Evolutionary conservation across 1,140 invertebrate species (phyloP).

Genomic region (Temnothorax longispinosus): DNA sequence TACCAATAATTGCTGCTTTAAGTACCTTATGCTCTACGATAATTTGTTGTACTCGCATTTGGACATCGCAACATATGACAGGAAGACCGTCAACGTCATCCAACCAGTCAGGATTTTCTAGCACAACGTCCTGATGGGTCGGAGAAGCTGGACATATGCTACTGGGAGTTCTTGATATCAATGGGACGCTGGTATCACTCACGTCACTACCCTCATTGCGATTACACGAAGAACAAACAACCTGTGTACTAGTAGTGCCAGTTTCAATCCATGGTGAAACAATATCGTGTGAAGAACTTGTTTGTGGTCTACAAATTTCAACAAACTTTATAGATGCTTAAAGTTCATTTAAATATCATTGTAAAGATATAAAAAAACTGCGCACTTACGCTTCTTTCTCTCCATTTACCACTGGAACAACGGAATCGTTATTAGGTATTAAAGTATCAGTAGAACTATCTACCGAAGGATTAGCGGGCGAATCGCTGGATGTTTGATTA

Average conservation of each 20-base stretch:
- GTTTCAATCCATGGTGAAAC: conserved; percentile 74
- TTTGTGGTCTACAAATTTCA: conserved; percentile 70
- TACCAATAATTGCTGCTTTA: neutral
- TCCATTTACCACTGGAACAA: conserved; percentile 62
- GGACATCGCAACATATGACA: conserved; percentile 91
- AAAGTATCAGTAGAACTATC: conserved; percentile 86
- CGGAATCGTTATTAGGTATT: conserved; percentile 82
- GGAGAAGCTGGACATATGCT: conserved; percentile 84
- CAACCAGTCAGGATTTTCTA: conserved; percentile 84
- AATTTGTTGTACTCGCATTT: conserved; percentile 92
- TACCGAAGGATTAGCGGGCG: conserved; percentile 82
- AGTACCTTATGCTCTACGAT: conserved; percentile 91
- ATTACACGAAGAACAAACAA: conserved; percentile 69
- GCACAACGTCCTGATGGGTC: conserved; percentile 79
- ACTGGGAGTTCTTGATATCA: conserved; percentile 83
- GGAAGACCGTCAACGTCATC: conserved; percentile 93
- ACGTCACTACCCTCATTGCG: conserved; percentile 81
- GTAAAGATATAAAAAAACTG: neutral
- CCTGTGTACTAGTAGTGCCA: conserved; percentile 66
- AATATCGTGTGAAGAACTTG: conserved; percentile 73
- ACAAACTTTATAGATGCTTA: neutral
- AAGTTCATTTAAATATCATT: neutral
- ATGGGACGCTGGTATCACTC: conserved; percentile 81
- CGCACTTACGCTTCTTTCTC: conserved; percentile 81
- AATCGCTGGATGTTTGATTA: conserved; percentile 79